Evolutionary conservation across 2,888 invertebrate species (phyloP).

Genomic region (Orthonevra nobilis): DNA sequence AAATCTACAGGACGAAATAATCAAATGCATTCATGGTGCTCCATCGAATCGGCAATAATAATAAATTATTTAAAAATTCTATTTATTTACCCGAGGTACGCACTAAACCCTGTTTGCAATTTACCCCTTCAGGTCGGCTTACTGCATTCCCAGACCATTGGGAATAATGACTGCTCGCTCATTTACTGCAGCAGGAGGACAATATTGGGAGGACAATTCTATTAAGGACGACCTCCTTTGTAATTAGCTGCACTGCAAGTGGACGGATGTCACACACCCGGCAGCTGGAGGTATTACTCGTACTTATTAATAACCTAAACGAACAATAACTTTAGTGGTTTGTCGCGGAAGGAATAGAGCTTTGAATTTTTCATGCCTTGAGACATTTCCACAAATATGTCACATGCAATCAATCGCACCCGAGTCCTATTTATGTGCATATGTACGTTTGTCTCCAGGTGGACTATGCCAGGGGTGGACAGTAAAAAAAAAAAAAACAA

Average conservation of each 20-base stretch:
- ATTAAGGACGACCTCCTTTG: slow-evolving; percentile 43
- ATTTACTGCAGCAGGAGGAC: slow-evolving; percentile 4
- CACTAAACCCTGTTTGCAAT: slow-evolving; percentile 41
- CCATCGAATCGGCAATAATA: slow-evolving; percentile 35
- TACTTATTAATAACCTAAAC: slow-evolving; percentile 32
- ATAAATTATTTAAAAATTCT: slow-evolving; percentile 45
- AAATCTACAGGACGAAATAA: slow-evolving; percentile 40
- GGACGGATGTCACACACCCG: slow-evolving; percentile 16
- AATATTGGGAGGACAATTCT: slow-evolving; percentile 43
- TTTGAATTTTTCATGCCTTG: slow-evolving; percentile 50
- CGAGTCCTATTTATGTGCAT: slow-evolving; percentile 1
- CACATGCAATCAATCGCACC: slow-evolving; percentile 44
- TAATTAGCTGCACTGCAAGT: slow-evolving; percentile 36
- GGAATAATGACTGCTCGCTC: not conserved
- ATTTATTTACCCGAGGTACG: slow-evolving; percentile 19
- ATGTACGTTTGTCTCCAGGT: not conserved
- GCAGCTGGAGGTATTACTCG: not conserved
- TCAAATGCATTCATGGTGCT: slow-evolving; percentile 15
- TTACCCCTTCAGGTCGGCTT: slow-evolving; percentile 25
- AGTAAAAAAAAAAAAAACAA: no score
- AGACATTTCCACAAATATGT: slow-evolving; percentile 48
- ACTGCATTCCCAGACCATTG: not conserved
- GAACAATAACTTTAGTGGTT: slow-evolving; percentile 41
- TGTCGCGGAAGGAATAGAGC: slow-evolving; percentile 1
- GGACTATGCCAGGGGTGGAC: not conserved